A percentile compares a stretch with the other conserved stretches of the same genome.
Conservation (phyloP, 2,797 vertebrate species). For the Mormyrus hasselquistii region DNA sequence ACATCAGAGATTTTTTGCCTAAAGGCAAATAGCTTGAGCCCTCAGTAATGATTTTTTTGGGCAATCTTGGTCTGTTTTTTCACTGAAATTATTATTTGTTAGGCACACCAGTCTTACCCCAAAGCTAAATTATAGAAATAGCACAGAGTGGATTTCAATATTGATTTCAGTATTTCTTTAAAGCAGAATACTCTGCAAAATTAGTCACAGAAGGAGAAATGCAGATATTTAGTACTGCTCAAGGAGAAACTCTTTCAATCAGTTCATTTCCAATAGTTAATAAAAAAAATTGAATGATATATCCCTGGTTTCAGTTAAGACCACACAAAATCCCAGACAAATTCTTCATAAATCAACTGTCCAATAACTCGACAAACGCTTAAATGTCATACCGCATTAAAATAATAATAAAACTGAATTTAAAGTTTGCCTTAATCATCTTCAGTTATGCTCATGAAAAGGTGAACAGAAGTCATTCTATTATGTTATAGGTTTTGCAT, state of each 20-base stretch:
- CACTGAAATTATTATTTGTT: background rate
- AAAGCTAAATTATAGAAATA: constrained; percentile 2
- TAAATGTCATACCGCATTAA: background rate
- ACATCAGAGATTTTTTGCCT: constrained; percentile 18
- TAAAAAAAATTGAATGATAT: background rate
- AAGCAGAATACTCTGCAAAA: background rate
- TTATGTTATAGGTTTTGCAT: background rate
- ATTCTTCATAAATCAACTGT: background rate
- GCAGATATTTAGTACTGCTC: background rate
- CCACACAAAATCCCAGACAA: background rate
- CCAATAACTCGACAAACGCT: background rate
- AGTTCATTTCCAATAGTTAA: constrained; percentile 2
- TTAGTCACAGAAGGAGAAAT: constrained; percentile 3
- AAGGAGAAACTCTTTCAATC: background rate
- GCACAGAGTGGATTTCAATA: background rate
- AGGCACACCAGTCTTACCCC: background rate
- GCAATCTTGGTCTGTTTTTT: background rate
- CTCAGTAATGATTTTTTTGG: constrained; percentile 8
- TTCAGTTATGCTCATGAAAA: background rate
- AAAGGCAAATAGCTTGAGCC: background rate
- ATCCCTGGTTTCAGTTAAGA: background rate
- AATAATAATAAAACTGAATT: background rate
- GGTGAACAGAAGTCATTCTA: background rate
- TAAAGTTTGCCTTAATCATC: background rate
- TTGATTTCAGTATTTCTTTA: constrained; percentile 11